Evolutionary conservation across 2,797 vertebrate species (phyloP), one percentile per base, ranked within the genome.

Genomic region (Cynopterus sphinx): DNA sequence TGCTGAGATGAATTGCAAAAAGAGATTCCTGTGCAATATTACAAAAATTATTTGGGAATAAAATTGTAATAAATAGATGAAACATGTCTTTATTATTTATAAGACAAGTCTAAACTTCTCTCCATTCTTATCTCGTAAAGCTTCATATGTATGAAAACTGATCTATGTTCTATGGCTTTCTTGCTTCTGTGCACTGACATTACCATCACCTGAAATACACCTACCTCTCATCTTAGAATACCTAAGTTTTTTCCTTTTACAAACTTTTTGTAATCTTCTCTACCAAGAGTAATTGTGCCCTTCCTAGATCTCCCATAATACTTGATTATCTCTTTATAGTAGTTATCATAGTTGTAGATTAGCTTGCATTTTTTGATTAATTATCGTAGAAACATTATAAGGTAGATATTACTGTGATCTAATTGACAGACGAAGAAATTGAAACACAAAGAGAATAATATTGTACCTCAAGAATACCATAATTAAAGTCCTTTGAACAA

Each of bases 361-460:
- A 43, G 19, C n/a, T 73, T 93, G 55, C 26, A 51, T 68, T 73
- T 61, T 12, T 65, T 74, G 17, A 61, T 67, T 57, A 86, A 11
- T 71, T 22, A 63, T 39, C 55, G 28, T 26, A 81, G n/a, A 84
- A 87, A 92, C 53, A 71, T 73, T 77, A 51, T 70, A 57, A 83
- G 33, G 24, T 86, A 90, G 65, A 61, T 46, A 24, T 22, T 92
- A 65, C 82, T 46, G 43, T 90, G 31, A 13, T 65, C 9, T 67
- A 68, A 26, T 41, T 94, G 85, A 83, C 43, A 59, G n/a, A 63
- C 57, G 22, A 92, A 2, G 49, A 89, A 74, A 94, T 59, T 78
- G 74, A 93, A 46, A 94, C 21, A 49, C 10, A 63, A 15, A 79
- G 70, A 95, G 33, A 83, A 91, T 77, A 88, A 83, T 53, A 67